Conservation (phyloP, 2,797 vertebrate species). For the Choloepus didactylus region DNA sequence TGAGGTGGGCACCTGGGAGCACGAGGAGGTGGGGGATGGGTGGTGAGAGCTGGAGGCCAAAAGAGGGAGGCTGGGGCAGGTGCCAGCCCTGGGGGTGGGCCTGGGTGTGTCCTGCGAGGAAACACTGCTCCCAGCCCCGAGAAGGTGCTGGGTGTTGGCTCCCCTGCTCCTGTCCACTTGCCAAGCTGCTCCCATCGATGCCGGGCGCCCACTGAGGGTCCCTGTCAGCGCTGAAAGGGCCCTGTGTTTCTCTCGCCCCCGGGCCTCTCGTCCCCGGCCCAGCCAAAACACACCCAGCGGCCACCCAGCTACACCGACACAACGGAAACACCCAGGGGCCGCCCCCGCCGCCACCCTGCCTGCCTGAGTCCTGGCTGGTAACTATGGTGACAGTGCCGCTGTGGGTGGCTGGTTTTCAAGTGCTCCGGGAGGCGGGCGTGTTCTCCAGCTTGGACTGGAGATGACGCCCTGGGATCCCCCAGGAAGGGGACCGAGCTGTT, state of each 20-base stretch:
- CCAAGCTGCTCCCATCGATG: neutral
- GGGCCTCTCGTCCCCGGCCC: neutral
- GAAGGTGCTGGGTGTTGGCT: neutral
- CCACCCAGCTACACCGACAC: neutral
- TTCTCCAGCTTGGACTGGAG: neutral
- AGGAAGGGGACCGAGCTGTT: neutral
- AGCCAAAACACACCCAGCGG: slow-evolving; percentile 62
- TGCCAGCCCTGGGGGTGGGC: neutral
- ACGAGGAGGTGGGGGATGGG: no score
- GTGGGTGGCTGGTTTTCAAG: neutral
- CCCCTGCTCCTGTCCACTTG: neutral
- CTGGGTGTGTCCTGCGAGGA: neutral
- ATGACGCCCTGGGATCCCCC: neutral
- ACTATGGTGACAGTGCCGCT: neutral
- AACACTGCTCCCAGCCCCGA: fast-evolving
- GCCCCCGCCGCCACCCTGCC: neutral
- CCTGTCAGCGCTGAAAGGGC: slow-evolving; percentile 68
- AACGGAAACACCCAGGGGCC: neutral
- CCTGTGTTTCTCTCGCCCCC: neutral
- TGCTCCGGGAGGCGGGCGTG: neutral
- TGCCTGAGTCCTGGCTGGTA: neutral
- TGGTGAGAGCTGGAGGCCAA: fast-evolving
- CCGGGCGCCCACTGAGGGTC: slow-evolving; percentile 42
- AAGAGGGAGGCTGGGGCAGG: neutral
- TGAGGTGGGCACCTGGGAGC: no score